Percentiles rank a stretch among this genome's conserved stretches.
These are phyloP conservation scores for Danio albolineatus DNA, from an alignment of 2,797 vertebrate species.

Conservation along the genomic window DNA sequence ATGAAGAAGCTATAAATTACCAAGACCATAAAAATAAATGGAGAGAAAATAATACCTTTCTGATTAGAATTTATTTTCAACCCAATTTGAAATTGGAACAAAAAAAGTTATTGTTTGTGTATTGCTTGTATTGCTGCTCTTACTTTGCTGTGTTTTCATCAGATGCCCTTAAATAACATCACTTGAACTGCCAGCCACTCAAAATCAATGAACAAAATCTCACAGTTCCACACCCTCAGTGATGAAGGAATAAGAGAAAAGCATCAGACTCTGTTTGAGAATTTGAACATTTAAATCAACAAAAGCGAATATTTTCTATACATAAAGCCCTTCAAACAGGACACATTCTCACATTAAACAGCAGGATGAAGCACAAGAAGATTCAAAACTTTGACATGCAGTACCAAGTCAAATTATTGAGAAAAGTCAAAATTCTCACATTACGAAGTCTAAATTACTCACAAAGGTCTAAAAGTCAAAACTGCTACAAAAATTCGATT, in stretches of 20 bases:
- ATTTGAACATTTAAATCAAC: not conserved
- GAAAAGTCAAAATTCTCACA: too few species aligned
- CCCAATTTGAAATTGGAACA: not conserved
- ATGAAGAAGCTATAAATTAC: not conserved
- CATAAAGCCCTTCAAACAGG: not conserved
- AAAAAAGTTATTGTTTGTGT: too few species aligned
- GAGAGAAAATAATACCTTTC: not conserved
- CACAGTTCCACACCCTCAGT: not conserved
- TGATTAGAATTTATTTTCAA: not conserved
- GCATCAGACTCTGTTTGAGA: slow-evolving; percentile 7
- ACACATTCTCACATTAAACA: not conserved
- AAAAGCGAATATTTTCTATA: not conserved
- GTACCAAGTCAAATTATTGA: too few species aligned
- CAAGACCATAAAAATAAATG: not conserved
- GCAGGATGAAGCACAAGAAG: not conserved
- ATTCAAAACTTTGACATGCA: not conserved
- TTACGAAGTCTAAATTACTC: too few species aligned
- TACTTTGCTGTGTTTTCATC: not conserved
- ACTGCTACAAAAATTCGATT: too few species aligned
- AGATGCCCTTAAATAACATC: slow-evolving; percentile 19
- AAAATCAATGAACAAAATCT: too few species aligned
- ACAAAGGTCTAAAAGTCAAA: too few species aligned
- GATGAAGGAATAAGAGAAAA: slow-evolving; percentile 3
- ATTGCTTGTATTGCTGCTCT: too few species aligned
- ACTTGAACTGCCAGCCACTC: slow-evolving; percentile 21